These are phyloP conservation scores for Oplegnathus fasciatus DNA, from an alignment of 2,113 vertebrate genomes.

Conservation along the genomic window DNA sequence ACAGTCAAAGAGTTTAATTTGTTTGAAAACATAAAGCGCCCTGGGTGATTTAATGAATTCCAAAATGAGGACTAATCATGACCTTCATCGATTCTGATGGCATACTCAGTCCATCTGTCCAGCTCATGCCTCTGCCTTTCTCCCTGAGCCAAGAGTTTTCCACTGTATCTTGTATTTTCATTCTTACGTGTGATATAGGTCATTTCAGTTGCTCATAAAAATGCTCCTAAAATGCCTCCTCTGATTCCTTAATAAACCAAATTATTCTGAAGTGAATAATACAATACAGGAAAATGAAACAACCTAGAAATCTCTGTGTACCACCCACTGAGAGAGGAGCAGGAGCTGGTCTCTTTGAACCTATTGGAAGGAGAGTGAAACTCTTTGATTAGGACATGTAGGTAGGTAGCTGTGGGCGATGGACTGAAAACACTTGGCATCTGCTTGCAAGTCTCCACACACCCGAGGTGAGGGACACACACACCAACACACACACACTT, in stretches of 20 bases:
- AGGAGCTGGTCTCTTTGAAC: conserved; percentile 69
- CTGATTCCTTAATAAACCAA: conserved; percentile 59
- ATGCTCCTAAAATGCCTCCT: conserved; percentile 41
- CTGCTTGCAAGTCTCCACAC: conserved; percentile 76
- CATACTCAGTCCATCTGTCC: conserved; percentile 63
- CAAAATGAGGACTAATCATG: conserved; percentile 69
- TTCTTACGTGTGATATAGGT: conserved; percentile 34
- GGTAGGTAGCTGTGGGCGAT: conserved; percentile 81
- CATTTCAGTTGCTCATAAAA: conserved; percentile 19
- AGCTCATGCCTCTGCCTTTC: conserved; percentile 14
- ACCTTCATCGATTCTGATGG: conserved; percentile 71
- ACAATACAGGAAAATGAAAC: conserved; percentile 55
- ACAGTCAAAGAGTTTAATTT: conserved; percentile 60
- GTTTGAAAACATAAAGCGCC: conserved; percentile 61
- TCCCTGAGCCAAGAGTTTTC: conserved; percentile 28
- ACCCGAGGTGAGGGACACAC: conserved; percentile 65
- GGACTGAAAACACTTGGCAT: conserved; percentile 81
- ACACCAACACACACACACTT: conserved; percentile 24
- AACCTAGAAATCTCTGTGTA: conserved; percentile 14
- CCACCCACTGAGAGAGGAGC: conserved; percentile 71
- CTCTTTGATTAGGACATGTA: conserved; percentile 81
- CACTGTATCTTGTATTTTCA: not conserved
- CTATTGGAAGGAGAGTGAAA: conserved; percentile 66
- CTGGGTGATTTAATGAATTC: conserved; percentile 55
- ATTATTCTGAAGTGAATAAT: conserved; percentile 67